phyloP scores from a whole-genome alignment of 2,888 invertebrate species.

The Beris morrisii region DNA sequence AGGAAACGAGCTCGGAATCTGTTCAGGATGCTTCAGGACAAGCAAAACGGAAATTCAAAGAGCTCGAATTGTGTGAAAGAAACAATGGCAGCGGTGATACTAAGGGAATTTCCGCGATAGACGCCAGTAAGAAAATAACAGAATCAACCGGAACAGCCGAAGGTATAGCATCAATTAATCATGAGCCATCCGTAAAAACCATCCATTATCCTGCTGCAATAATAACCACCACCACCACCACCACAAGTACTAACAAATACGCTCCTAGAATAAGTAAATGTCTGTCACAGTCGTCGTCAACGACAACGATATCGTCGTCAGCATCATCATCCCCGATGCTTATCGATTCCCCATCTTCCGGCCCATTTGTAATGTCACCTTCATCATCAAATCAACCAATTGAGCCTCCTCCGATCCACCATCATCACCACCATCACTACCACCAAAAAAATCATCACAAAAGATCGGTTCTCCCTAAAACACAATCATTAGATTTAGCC shows the following conservation, averaged over 20 bases:
- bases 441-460: slow-evolving; percentile 19
- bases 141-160: background rate
- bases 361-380: slow-evolving; percentile 8
- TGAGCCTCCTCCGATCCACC: slow-evolving; percentile 11
- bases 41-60: background rate
- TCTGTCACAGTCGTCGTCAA: slow-evolving; percentile 31
- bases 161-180: slow-evolving; percentile 22
- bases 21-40: slow-evolving; percentile 1
- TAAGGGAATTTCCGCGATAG: background rate
- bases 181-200: slow-evolving; percentile 21
- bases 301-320: slow-evolving; percentile 28
- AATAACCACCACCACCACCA: slow-evolving; percentile 9
- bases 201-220: slow-evolving; percentile 23
- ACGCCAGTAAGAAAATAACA: background rate
- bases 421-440: slow-evolving; percentile 1
- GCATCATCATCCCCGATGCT: slow-evolving; percentile 26
- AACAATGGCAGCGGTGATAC: background rate
- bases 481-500: slow-evolving; percentile 45
- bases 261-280: slow-evolving; percentile 29
- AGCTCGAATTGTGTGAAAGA: background rate
- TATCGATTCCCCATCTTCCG: slow-evolving; percentile 24
- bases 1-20: background rate
- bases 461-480: slow-evolving; percentile 41
- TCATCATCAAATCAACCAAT: slow-evolving; percentile 16
- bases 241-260: slow-evolving; percentile 18